Base-by-base conservation (phyloP, 2,888 invertebrate genomes). In the Amphipoea oculea region DNA sequence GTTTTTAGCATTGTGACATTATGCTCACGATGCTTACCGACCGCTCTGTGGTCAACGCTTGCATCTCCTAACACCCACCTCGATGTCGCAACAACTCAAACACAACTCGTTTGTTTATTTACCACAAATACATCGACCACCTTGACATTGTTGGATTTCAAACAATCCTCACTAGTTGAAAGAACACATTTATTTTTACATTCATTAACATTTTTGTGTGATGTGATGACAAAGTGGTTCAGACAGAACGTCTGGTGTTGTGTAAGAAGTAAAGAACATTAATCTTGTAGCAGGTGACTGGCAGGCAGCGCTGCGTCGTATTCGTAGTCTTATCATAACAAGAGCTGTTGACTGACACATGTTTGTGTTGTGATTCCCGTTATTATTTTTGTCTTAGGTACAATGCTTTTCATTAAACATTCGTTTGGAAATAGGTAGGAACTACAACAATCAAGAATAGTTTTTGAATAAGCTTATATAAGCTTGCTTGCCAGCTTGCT, bases 101-200 rank as follows among this genome's bases (percentile, higher is more conserved):
- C 29, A 65, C 20, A 23, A 4, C 29, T 48, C 48, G 68, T 63
- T 72, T 82, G 82, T 82, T 75, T 76, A 65, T 65, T 69, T 72
- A 79, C 68, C 68, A 75, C 51, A 69, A 65, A 83, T 69, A 80
- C 69, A 69, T 54, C 17, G 4, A 23, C 42, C 54, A 60, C 80
- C 83, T 83, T 83, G 83, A 76, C 76, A 76, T 80, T 83, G 75
- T 76, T 83, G 51, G 71, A 75, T 29, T 63, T 68, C 23, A 54
- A 73, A 69, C 76, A 54, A 69, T 54, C 60, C n/a, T 29, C 72
- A 40, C 51, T 67, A 36, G 63, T 54, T 78, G 51, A n/a, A 76
- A n/a, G 14, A 65, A 74, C 23, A 14, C 11, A 3, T 60, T 66
- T 83, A 79, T 83, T 83, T 83, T 75, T 68, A 65, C 9, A 20